Evolutionary conservation across 2,888 invertebrate species (phyloP).

Genomic region (Poecilobothrus nobilitatus): DNA sequence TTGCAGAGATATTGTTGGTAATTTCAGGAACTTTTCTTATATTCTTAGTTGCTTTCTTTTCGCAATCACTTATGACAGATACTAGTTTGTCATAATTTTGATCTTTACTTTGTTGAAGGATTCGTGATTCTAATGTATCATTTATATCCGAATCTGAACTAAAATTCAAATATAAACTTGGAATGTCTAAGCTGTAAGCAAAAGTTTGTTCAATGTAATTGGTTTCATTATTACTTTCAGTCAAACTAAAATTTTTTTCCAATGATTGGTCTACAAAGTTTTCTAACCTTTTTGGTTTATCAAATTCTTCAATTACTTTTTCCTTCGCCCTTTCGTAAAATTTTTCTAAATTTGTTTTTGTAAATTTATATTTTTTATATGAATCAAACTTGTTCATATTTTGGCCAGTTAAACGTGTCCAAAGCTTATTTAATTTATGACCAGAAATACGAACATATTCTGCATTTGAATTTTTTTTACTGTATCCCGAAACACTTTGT

Average conservation of each 20-base stretch:
- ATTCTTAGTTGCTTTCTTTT: no score
- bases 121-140: no score
- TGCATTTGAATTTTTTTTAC: conserved; percentile 16
- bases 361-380: conserved; percentile 39
- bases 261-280: neutral
- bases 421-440: conserved; percentile 43
- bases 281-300: neutral
- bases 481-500: conserved; percentile 27
- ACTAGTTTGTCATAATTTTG: no score
- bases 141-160: conserved; percentile 28
- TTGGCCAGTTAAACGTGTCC: conserved; percentile 44
- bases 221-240: neutral
- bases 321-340: conserved; percentile 44
- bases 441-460: conserved; percentile 35
- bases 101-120: no score
- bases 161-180: conserved; percentile 31
- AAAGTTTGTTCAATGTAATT: neutral
- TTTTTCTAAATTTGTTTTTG: conserved; percentile 40
- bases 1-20: no score
- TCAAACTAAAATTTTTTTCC: neutral
- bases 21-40: no score
- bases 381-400: conserved; percentile 39
- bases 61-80: no score
- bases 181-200: conserved; percentile 22
- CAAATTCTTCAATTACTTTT: conserved; percentile 23